Base-by-base conservation (phyloP, 35 echinoderm and acorn worm genomes). In the Amphiura filiformis region DNA sequence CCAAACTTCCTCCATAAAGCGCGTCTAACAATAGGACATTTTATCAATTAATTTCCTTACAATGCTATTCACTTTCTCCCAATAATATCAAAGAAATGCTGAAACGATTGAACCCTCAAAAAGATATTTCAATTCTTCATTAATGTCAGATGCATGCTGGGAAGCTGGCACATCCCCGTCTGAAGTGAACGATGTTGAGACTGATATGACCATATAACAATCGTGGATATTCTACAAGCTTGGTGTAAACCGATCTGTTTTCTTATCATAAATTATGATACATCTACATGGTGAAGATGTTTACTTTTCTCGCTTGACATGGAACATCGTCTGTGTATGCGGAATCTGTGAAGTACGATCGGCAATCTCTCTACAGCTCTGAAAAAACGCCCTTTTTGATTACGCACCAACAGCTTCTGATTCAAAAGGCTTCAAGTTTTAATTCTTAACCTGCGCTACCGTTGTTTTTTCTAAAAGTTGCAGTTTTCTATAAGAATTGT, bases 181-280 rank as follows among this genome's bases (percentile, higher is more conserved):
- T n/a, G n/a, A 52, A 52, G 44, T 52, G 44, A 11, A 20, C 7
- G 44, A 18, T 26, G 61, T 26, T 26, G 61, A 70, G 28, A 3
- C 28, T 11, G 28, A 26, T 23, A n/a, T 70, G 61, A n/a, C 61
- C 61, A 70, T 70, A 70, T 13, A 70, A 70, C 61, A 70, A 70
- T 70, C 61, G 28, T 70, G 61, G 61, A 70, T 70, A 70, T 70
- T 70, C 15, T 3, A 70, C 11, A 26, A 18, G 61, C 28, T 26
- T 70, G 28, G 17, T 70, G 61, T 26, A 70, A n/a, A 70, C 61
- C 28, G 61, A 70, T 70, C 7, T 70, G 61, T 70, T 70, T 70
- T 70, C 61, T 70, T 70, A 70, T 70, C 61, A 70, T 70, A 70
- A 70, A 70, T 70, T 70, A 70, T 70, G 61, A 70, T 70, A 70